phyloP scores from a whole-genome alignment of 2,113 vertebrate species.

The Megaceryle maxima region DNA sequence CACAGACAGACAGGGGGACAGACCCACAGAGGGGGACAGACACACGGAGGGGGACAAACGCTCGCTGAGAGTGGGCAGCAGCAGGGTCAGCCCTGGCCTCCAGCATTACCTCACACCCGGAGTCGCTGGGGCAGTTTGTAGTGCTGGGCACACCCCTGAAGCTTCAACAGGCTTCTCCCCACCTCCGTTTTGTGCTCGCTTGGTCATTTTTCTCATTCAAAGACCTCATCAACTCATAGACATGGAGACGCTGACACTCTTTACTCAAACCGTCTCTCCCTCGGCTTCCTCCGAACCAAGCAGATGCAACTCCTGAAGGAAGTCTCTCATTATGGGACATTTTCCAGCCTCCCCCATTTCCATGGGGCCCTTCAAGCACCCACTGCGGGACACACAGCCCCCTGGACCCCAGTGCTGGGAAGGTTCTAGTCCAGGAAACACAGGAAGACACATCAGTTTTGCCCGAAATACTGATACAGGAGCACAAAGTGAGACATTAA shows the following conservation, averaged over 20 bases:
- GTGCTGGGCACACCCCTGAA: background rate
- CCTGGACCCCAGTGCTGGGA: rapidly evolving
- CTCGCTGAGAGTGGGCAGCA: too few species aligned
- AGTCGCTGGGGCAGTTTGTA: rapidly evolving
- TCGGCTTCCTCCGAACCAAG: background rate
- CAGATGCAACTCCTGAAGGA: background rate
- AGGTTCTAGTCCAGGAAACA: background rate
- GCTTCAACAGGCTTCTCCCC: rapidly evolving
- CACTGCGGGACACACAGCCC: rapidly evolving
- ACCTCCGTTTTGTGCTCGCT: rapidly evolving
- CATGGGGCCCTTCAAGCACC: background rate
- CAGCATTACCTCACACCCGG: background rate
- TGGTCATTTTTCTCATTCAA: too few species aligned
- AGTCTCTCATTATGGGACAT: rapidly evolving
- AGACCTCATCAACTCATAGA: background rate
- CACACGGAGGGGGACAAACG: background rate
- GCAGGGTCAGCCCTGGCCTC: background rate
- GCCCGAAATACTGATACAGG: rapidly evolving
- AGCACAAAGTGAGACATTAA: rapidly evolving
- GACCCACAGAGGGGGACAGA: background rate
- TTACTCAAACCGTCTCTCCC: background rate
- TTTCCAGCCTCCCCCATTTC: background rate
- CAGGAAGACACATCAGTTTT: background rate
- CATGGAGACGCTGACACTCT: rapidly evolving
- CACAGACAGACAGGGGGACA: background rate